These are phyloP conservation scores for Drosophila flavopinicola DNA, from an alignment of 2,888 invertebrate genomes.

Conservation along the genomic window DNA sequence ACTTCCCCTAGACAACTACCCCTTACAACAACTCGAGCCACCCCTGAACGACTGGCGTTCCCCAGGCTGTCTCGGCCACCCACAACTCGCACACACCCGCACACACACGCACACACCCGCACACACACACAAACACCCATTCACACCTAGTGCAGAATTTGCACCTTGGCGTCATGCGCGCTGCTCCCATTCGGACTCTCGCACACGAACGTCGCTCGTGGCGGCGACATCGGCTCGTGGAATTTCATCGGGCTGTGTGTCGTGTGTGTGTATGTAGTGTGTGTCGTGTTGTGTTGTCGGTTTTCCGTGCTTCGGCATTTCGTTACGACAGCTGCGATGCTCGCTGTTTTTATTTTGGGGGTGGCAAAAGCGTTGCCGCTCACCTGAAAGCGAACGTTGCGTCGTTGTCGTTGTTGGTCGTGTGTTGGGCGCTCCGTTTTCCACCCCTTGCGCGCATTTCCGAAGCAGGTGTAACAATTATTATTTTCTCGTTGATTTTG, in stretches of 20 bases:
- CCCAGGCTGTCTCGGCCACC: constrained; percentile 34
- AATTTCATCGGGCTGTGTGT: constrained; percentile 20
- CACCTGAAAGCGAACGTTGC: constrained; percentile 66
- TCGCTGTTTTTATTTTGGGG: constrained; percentile 20
- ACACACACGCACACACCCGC: constrained; percentile 38
- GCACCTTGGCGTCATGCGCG: constrained; percentile 80
- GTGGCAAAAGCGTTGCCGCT: constrained; percentile 55
- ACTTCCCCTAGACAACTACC: constrained; percentile 38
- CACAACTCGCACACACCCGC: constrained; percentile 17
- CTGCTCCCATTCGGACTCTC: constrained; percentile 65
- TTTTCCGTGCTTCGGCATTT: constrained; percentile 68
- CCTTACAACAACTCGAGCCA: constrained; percentile 42
- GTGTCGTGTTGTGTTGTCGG: too few species aligned
- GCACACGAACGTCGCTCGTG: constrained; percentile 27
- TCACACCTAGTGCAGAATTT: constrained; percentile 63
- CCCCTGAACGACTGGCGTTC: constrained; percentile 15
- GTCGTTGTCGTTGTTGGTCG: constrained; percentile 42
- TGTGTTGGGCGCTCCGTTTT: constrained; percentile 49
- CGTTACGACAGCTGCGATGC: constrained; percentile 21
- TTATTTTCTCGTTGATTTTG: constrained; percentile 82
- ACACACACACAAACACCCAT: constrained; percentile 40
- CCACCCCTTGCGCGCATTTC: constrained; percentile 66
- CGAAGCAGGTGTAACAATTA: constrained; percentile 83
- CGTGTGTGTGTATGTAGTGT: too few species aligned
- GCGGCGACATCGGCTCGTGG: constrained; percentile 36